A percentile compares a stretch with the other conserved stretches of the same genome.
Conservation (phyloP, 1,140 invertebrate genomes). For the Drosophila pruinosa region DNA sequence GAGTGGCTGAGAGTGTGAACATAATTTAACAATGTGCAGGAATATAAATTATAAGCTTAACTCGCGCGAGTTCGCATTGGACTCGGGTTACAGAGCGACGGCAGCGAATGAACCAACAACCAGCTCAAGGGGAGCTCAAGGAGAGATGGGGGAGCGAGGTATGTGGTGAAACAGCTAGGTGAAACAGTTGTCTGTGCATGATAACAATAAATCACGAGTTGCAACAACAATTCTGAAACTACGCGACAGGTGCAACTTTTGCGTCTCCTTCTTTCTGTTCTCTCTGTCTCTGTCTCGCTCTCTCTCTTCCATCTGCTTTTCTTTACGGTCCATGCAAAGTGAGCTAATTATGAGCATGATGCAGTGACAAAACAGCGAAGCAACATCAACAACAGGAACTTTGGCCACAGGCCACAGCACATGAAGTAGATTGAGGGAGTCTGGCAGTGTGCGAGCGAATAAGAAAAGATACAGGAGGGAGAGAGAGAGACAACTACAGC, state of each 20-base stretch:
- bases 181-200: constrained; percentile 9
- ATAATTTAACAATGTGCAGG: constrained; percentile 49
- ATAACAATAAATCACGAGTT: constrained; percentile 58
- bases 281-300: not conserved
- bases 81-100: not conserved
- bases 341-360: constrained; percentile 65
- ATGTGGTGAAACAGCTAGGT: not conserved
- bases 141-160: too few relatives aligned
- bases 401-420: constrained; percentile 12
- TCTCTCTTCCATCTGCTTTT: not conserved
- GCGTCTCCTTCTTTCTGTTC: not conserved
- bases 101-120: too few relatives aligned
- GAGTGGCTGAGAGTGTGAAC: constrained; percentile 62
- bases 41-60: constrained; percentile 37
- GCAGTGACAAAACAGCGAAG: constrained; percentile 43
- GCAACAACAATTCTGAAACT: constrained; percentile 38
- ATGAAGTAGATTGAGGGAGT: constrained; percentile 1
- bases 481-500: not conserved
- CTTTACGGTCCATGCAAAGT: constrained; percentile 44
- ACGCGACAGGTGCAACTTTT: constrained; percentile 28
- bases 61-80: not conserved
- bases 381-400: constrained; percentile 12
- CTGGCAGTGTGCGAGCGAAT: not conserved
- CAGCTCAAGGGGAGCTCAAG: too few relatives aligned
- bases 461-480: not conserved